These are phyloP conservation scores for Heteractis magnifica DNA, from an alignment of 92 coral and sea anemone species.

Conservation along the genomic window DNA sequence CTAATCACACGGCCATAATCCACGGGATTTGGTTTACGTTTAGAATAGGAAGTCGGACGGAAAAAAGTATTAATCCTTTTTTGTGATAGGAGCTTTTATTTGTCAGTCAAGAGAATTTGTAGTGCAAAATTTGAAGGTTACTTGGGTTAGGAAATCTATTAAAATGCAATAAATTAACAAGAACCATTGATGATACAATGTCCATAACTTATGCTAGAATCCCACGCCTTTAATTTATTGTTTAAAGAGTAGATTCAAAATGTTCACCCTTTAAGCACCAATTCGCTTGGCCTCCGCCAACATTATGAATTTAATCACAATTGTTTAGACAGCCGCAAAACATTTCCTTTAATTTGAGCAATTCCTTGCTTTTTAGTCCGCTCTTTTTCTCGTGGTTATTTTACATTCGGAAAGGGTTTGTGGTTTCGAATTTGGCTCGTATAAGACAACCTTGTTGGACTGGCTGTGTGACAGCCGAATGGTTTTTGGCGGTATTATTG, in stretches of 20 bases:
- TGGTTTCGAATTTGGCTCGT: background rate
- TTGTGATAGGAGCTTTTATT: too few species aligned
- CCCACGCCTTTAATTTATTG: slow-evolving; percentile 7
- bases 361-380: background rate
- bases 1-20: too few species aligned
- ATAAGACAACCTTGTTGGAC: background rate
- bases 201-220: background rate
- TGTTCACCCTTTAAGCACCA: slow-evolving; percentile 14
- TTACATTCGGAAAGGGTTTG: background rate
- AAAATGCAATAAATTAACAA: background rate
- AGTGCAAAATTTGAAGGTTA: background rate
- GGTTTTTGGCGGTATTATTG: slow-evolving; percentile 25
- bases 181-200: background rate
- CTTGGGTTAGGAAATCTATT: background rate
- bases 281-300: slow-evolving; percentile 9
- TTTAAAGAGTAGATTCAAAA: slow-evolving; percentile 7
- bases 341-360: background rate
- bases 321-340: slow-evolving; percentile 1
- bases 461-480: slow-evolving; percentile 15
- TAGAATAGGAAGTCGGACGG: too few species aligned
- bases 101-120: background rate
- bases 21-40: too few species aligned
- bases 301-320: slow-evolving; percentile 1
- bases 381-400: background rate
- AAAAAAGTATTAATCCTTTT: too few species aligned